phyloP scores from a whole-genome alignment of 2,113 vertebrate species.

The Nycticorax nycticorax region DNA sequence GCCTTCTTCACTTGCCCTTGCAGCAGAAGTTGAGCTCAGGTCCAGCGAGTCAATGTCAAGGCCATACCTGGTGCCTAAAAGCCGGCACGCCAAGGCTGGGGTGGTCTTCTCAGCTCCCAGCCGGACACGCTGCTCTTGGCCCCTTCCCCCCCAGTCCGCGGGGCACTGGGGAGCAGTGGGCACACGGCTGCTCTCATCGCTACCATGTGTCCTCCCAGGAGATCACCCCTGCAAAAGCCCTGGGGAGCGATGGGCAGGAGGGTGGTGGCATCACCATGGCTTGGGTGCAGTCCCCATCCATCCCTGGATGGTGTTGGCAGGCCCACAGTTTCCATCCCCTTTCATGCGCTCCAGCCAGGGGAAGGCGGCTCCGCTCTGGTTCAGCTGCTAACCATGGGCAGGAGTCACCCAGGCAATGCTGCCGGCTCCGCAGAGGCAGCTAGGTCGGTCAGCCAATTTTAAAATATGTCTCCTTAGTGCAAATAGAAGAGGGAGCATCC shows the following conservation, averaged over 20 bases:
- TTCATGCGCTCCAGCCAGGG: background rate
- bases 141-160: accelerated
- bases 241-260: background rate
- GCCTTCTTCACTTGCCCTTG: accelerated
- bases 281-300: background rate
- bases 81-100: no score
- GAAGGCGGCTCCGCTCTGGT: accelerated
- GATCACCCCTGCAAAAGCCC: background rate
- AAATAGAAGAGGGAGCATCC: background rate
- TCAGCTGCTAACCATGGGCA: background rate
- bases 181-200: background rate
- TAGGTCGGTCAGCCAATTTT: background rate
- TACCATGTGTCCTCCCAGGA: background rate
- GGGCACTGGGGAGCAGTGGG: background rate
- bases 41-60: background rate
- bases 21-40: background rate
- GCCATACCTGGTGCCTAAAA: background rate
- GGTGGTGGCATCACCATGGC: background rate
- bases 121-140: background rate
- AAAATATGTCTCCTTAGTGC: background rate
- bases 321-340: background rate
- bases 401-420: background rate
- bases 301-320: background rate
- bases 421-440: background rate
- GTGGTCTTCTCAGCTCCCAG: background rate